phyloP scores from a whole-genome alignment of 2,113 vertebrate species.

The Barbus barbus region DNA sequence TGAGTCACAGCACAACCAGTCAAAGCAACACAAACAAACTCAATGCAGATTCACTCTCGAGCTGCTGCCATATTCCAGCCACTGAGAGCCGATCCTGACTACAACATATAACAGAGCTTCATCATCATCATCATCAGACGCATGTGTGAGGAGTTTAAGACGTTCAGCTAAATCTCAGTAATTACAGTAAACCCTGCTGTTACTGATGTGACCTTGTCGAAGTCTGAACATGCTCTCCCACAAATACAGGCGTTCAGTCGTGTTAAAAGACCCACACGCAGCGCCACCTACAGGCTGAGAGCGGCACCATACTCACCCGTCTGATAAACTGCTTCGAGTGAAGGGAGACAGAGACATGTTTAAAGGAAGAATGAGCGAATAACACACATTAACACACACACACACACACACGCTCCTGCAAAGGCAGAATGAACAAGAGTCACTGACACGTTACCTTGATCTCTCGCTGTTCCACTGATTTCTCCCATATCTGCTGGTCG shows the following conservation, averaged over 20 bases:
- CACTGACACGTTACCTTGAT: conserved; percentile 84
- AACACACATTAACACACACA: too few relatives aligned
- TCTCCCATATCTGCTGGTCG: conserved; percentile 99
- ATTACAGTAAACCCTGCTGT: neutral
- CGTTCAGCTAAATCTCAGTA: neutral
- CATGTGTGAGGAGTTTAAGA: neutral
- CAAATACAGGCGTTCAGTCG: neutral
- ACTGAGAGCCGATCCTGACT: neutral
- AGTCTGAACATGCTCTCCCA: neutral
- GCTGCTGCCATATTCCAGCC: neutral
- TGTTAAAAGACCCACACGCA: neutral
- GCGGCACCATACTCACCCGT: conserved; percentile 86
- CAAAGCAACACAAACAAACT: neutral
- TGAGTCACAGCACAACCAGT: neutral
- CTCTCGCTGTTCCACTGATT: conserved; percentile 98
- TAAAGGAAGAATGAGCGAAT: conserved; percentile 74
- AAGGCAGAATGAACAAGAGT: too few relatives aligned
- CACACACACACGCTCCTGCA: too few relatives aligned
- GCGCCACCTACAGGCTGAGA: conserved; percentile 56
- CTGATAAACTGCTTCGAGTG: conserved; percentile 94
- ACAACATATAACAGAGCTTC: too few relatives aligned
- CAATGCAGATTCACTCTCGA: neutral
- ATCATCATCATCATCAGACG: neutral
- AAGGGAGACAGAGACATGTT: conserved; percentile 75
- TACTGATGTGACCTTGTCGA: neutral